These are phyloP conservation scores for Megaceryle torquata DNA, from an alignment of 2,113 vertebrate genomes.

Conservation along the genomic window DNA sequence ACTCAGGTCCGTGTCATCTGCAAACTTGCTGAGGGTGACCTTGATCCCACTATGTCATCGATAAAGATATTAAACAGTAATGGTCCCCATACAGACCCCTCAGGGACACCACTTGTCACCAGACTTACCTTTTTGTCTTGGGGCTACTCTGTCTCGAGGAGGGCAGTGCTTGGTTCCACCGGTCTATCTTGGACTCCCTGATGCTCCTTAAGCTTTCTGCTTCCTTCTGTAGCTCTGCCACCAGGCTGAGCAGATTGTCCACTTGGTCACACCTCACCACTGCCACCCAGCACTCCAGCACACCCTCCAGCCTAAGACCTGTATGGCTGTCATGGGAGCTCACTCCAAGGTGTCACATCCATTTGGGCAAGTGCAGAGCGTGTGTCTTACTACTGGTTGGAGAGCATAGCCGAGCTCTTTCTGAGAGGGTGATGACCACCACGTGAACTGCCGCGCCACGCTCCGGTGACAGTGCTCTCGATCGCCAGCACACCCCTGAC, in stretches of 20 bases:
- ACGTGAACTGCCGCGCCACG: fast-evolving
- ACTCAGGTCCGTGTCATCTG: neutral
- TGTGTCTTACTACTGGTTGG: neutral
- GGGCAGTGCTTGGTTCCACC: neutral
- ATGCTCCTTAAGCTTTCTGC: neutral
- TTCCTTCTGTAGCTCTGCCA: neutral
- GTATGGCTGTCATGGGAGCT: neutral
- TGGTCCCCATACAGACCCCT: neutral
- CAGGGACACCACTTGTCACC: neutral
- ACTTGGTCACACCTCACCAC: neutral
- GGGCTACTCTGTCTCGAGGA: neutral
- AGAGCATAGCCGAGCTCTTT: fast-evolving
- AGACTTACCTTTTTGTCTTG: neutral
- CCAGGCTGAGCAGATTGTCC: neutral
- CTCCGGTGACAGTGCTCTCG: neutral
- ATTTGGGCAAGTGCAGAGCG: neutral
- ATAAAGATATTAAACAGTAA: neutral
- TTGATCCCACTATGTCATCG: neutral
- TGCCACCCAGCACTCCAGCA: neutral
- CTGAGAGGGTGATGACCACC: neutral
- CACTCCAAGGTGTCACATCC: neutral
- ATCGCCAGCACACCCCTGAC: fast-evolving
- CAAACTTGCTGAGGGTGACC: neutral
- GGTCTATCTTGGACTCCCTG: neutral
- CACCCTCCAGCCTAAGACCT: neutral